A percentile compares a stretch with the other conserved stretches of the same genome.
phyloP scores from a whole-genome alignment of 1,140 invertebrate species.

The Harpegnathos saltator region DNA sequence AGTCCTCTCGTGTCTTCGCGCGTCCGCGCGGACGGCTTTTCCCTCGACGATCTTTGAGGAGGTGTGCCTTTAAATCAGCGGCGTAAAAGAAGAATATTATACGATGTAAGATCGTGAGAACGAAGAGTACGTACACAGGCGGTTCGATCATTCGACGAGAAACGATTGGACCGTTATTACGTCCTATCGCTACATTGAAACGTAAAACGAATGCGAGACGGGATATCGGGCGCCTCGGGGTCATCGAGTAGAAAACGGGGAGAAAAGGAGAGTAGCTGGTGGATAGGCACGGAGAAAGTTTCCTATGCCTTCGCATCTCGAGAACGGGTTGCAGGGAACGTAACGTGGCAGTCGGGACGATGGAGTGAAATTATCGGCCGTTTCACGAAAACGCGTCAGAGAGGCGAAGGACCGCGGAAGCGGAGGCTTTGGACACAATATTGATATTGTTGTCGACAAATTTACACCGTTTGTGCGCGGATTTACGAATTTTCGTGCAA shows the following conservation, averaged over 20 bases:
- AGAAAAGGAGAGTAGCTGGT: slow-evolving; percentile 39
- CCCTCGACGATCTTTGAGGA: not conserved
- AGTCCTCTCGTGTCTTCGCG: not conserved
- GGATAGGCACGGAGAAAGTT: slow-evolving; percentile 38
- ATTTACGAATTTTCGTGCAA: too few species aligned
- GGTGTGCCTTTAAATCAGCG: not conserved
- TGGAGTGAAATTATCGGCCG: slow-evolving; percentile 33
- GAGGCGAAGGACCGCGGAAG: not conserved
- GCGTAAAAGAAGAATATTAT: slow-evolving; percentile 9
- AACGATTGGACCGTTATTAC: slow-evolving; percentile 62
- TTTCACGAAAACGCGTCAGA: slow-evolving; percentile 25
- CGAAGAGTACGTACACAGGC: slow-evolving; percentile 2
- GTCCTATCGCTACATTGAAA: slow-evolving; percentile 37
- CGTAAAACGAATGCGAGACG: slow-evolving; percentile 46
- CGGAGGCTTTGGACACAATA: too few species aligned
- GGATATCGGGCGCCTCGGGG: slow-evolving; percentile 48
- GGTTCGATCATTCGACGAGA: slow-evolving; percentile 52
- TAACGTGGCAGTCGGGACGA: not conserved
- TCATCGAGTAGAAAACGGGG: slow-evolving; percentile 36
- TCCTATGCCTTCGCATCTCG: slow-evolving; percentile 32
- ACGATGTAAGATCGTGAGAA: slow-evolving; percentile 50
- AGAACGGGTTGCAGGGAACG: slow-evolving; percentile 12
- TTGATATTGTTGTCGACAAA: not conserved
- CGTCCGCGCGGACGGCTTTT: not conserved
- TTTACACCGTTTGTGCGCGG: too few species aligned